Conservation (phyloP, 2,888 invertebrate species). For the Seira ritae region DNA sequence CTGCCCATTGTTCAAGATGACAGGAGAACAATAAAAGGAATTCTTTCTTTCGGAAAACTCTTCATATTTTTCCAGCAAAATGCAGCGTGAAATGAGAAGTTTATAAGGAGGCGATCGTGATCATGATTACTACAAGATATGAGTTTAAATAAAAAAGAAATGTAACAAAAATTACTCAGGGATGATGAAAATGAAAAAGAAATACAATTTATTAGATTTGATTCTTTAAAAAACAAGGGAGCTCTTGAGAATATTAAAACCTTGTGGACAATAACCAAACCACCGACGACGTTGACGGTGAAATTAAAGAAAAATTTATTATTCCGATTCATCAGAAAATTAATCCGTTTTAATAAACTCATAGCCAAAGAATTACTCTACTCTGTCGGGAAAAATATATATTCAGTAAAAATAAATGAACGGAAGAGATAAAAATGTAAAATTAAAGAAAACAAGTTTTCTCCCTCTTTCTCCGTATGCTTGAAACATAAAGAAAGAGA, state of each 20-base stretch:
- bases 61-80: constrained; percentile 28
- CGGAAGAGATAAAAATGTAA: background rate
- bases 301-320: constrained; percentile 13
- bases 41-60: background rate
- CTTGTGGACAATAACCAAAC: background rate
- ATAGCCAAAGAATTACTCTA: background rate
- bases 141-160: constrained; percentile 3
- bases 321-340: constrained; percentile 14
- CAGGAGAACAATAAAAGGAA: constrained; percentile 47
- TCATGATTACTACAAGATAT: background rate
- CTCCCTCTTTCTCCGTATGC: background rate
- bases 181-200: constrained; percentile 14
- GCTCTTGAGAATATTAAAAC: background rate
- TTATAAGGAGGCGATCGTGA: background rate
- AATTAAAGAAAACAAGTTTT: background rate
- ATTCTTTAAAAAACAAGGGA: too few species aligned
- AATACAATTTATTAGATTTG: background rate
- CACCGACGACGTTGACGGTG: background rate
- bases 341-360: constrained; percentile 11
- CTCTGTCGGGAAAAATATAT: too few species aligned
- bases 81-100: constrained; percentile 44
- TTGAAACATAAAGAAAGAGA: background rate
- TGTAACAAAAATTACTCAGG: background rate
- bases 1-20: constrained; percentile 25
- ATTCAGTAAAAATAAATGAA: too few species aligned